Percentiles rank a stretch among this genome's conserved stretches.
These are phyloP conservation scores for Myotis yumanensis DNA, from an alignment of 2,113 vertebrate species.

Conservation along the genomic window DNA sequence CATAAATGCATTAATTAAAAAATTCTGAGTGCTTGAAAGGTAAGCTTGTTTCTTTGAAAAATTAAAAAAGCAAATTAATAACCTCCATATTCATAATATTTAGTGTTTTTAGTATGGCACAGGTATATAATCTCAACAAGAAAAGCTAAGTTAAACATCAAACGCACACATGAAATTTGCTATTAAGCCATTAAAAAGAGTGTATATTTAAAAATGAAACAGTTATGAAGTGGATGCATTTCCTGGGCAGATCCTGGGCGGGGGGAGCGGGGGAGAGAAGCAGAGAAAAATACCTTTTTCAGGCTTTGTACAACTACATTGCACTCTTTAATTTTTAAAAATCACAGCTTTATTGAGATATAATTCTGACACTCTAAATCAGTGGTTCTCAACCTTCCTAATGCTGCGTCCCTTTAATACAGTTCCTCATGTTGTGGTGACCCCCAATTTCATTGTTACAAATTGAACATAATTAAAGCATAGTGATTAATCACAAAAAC, in stretches of 20 bases:
- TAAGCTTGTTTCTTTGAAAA: conserved; percentile 35
- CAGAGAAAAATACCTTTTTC: not conserved
- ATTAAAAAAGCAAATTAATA: not conserved
- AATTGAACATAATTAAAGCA: no score
- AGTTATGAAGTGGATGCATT: not conserved
- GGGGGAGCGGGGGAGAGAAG: not conserved
- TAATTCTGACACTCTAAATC: not conserved
- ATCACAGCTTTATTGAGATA: not conserved
- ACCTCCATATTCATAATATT: not conserved
- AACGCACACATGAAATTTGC: not conserved
- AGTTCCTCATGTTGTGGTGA: no score
- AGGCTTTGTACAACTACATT: not conserved
- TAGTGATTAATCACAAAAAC: no score
- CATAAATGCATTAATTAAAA: conserved; percentile 44
- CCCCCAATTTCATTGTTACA: no score
- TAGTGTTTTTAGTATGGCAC: not conserved
- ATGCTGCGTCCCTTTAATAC: no score
- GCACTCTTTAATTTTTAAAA: not conserved
- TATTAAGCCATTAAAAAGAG: not conserved
- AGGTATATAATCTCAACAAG: not conserved
- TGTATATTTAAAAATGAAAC: not conserved
- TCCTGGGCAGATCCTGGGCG: not conserved
- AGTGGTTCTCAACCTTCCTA: no score
- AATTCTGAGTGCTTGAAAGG: conserved; percentile 41
- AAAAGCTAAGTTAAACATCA: not conserved